Evolutionary conservation across 2,888 invertebrate genomes (phyloP).

Genomic region (Coleophora deauratella): DNA sequence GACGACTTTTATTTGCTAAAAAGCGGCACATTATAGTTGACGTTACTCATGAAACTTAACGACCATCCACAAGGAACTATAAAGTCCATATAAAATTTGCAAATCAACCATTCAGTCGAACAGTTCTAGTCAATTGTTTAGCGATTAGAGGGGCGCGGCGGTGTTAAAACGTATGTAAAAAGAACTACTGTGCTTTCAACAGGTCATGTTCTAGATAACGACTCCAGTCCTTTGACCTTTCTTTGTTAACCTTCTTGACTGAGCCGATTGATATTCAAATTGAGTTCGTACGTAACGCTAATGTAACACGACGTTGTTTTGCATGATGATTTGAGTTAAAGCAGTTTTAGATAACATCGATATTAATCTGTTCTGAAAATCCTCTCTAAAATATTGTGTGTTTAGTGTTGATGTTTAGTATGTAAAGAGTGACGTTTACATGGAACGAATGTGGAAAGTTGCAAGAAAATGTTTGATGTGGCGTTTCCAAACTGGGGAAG

Average conservation of each 20-base stretch:
- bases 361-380: too few relatives aligned
- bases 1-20: too few relatives aligned
- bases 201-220: slow-evolving; percentile 11
- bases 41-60: too few relatives aligned
- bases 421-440: slow-evolving; percentile 25
- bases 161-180: slow-evolving; percentile 12
- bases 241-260: slow-evolving; percentile 1
- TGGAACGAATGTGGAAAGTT: slow-evolving; percentile 24
- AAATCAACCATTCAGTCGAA: too few relatives aligned
- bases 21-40: too few relatives aligned
- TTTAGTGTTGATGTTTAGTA: slow-evolving; percentile 7
- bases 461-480: slow-evolving; percentile 26
- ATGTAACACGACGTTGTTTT: not conserved
- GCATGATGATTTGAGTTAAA: not conserved
- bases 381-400: too few relatives aligned
- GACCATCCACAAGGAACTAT: too few relatives aligned
- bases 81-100: too few relatives aligned
- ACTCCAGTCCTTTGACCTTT: slow-evolving; percentile 6
- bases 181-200: slow-evolving; percentile 4
- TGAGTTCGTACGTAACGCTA: too few relatives aligned
- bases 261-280: too few relatives aligned
- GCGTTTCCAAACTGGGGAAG: slow-evolving; percentile 33
- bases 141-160: slow-evolving; percentile 7
- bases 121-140: not conserved
- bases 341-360: too few relatives aligned